These are phyloP conservation scores for Spizaetus ornatus DNA, from an alignment of 2,113 vertebrate genomes.

Conservation along the genomic window DNA sequence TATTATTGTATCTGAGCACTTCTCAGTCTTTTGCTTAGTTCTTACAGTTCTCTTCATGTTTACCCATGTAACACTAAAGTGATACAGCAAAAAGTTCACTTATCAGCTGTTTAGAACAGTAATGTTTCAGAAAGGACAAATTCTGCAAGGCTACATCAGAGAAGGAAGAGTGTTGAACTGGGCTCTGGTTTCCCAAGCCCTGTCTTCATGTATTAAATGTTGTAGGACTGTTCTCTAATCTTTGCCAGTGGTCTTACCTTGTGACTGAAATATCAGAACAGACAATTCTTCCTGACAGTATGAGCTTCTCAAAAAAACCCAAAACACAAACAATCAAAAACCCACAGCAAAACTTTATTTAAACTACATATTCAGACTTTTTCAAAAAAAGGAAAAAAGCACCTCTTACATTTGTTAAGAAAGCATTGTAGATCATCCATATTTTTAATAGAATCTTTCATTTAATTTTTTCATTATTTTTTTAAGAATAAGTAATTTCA, in stretches of 20 bases:
- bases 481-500: neutral
- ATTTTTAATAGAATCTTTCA: neutral
- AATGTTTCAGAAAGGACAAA: neutral
- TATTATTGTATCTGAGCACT: neutral
- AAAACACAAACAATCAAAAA: neutral
- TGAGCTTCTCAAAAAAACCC: neutral
- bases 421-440: rapidly evolving
- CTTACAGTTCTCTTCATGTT: neutral
- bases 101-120: neutral
- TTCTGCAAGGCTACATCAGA: neutral
- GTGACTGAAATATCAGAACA: neutral
- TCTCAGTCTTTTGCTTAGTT: neutral
- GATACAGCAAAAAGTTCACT: neutral
- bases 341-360: neutral
- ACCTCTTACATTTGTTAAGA: neutral
- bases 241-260: rapidly evolving
- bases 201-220: neutral
- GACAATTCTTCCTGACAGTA: neutral
- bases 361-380: neutral
- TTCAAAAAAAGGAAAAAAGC: rapidly evolving
- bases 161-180: neutral
- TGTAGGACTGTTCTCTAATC: neutral
- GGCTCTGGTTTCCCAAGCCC: neutral
- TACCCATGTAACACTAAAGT: neutral
- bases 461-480: neutral